Base-by-base conservation (phyloP, 2,113 vertebrate genomes). In the Epinephelus cyanopodus region DNA sequence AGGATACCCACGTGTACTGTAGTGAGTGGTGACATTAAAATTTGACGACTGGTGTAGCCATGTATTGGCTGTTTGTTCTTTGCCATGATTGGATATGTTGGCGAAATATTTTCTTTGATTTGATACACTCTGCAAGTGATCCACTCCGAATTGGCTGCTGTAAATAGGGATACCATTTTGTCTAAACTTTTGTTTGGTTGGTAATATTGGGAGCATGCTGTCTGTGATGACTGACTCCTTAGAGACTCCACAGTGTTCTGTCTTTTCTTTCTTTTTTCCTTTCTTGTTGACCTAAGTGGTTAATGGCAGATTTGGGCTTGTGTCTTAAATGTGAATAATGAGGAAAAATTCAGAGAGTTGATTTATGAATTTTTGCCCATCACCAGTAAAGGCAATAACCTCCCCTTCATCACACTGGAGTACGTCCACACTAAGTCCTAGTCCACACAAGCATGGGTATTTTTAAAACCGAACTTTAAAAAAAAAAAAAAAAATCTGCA, bases 141-240 rank as follows among this genome's bases (percentile, higher is more conserved):
- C 73, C 87, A 86, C 87, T 87, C 74, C 9, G 2, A 64, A 56
- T 73, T 14, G 60, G 76, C 77, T 78, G 74, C 79, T 92, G 86
- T 92, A 92, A 87, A 91, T 91, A 91, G 7, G 65, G 74, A 77
- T 25, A 69, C 15, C 27, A 57, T 86, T 74, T 69, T 60, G 81
- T 89, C 76, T 86, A 83, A 87, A 71, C 11, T 45, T 89, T 58
- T 42, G 83, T 90, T 74, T 68, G 86, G 76, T 89, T 72, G 81
- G 42, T 92, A 56, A 57, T 80, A 62, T 79, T 70, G 9, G 83
- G 85, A 77, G 93, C 90, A 92, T 94, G 93, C 79, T 86, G 50
- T 71, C 77, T 75, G 83, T 84, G 82, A 87, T 1, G 66, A 73
- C 37, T 75, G 85, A 82, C 71, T 81, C 62, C 52, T 25, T 27